Evolutionary conservation across 2,113 vertebrate genomes (phyloP), one percentile per base, ranked within the genome.

Genomic region (Murina feae): DNA sequence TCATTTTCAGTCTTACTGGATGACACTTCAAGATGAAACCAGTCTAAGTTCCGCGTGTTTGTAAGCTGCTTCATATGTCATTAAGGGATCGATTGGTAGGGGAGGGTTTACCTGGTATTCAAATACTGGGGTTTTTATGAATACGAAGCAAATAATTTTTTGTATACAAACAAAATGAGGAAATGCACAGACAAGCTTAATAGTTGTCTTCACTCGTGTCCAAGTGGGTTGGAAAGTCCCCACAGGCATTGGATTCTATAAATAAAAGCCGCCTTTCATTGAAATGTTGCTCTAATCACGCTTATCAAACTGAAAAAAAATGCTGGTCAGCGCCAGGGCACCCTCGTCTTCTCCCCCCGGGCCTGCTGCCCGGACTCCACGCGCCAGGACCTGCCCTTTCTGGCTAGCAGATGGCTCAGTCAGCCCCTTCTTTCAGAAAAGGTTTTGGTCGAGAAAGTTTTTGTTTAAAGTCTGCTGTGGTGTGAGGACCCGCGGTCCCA

Each of bases 11-110:
- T 98, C 99, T 99, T 95, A 99, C 99, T 71, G 99, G 99, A 80
- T 98, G 99, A 63, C 99, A 99, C 97, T 99, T 99, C 98, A 99
- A 99, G 98, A 99, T 99, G 98, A 99, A 99, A 97, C 99, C 99
- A 23, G 99, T 99, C 98, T 99, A 99, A 99, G 85, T 85, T 35
- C 32, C 25, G 30, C 65, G 23, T 14, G 39, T 68, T 95, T 79
- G 60, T 69, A 95, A 39, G 93, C 96, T 98, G 53, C 97, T 39
- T 90, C 20, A 71, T 95, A 82, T 86, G 71, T 81, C 92, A 88
- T 80, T 88, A 84, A 85, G 65, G 66, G 47, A 23, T 91, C 28
- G 47, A 20, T 91, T 18, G 74, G 25, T 47, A 72, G 71, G 79
- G 68, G 66, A 71, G 42, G 91, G 37, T 44, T 83, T 51, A 21